Percentiles rank a stretch among this genome's conserved stretches.
phyloP scores from a whole-genome alignment of 2,888 invertebrate species.

The Habroteleia sp. region DNA sequence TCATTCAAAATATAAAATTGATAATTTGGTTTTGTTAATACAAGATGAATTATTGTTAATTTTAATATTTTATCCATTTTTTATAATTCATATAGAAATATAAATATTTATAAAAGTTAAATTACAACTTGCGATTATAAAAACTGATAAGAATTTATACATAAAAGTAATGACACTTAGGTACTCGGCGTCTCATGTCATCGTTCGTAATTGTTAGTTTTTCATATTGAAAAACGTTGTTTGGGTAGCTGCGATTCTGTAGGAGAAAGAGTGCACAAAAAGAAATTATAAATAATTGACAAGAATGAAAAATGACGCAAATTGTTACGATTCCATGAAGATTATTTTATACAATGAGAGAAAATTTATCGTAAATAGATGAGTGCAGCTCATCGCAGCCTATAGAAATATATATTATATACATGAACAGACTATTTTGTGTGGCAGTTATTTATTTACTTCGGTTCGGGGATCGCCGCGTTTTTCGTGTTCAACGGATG shows the following conservation, averaged over 20 bases:
- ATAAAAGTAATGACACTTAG: neutral
- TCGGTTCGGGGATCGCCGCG: slow-evolving; percentile 10
- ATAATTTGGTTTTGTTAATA: no score
- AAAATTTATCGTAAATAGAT: slow-evolving; percentile 37
- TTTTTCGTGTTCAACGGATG: neutral
- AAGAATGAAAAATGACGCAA: slow-evolving; percentile 29
- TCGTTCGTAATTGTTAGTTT: slow-evolving; percentile 39
- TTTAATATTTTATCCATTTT: no score
- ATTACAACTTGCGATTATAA: no score
- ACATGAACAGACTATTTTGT: slow-evolving; percentile 42
- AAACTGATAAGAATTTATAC: neutral
- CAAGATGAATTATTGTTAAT: no score
- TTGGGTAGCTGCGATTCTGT: slow-evolving; percentile 19
- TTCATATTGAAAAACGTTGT: slow-evolving; percentile 56
- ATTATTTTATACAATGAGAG: slow-evolving; percentile 62
- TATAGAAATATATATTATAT: slow-evolving; percentile 34
- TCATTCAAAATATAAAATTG: no score
- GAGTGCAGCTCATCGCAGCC: slow-evolving; percentile 16
- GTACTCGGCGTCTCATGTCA: neutral
- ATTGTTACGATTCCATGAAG: slow-evolving; percentile 61
- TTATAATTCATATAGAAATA: no score
- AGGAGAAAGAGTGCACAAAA: slow-evolving; percentile 17
- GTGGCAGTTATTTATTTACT: slow-evolving; percentile 50
- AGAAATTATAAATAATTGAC: slow-evolving; percentile 10
- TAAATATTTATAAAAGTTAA: no score